A percentile compares a stretch with the other conserved stretches of the same genome.
These are phyloP conservation scores for Apotomis turbidana DNA, from an alignment of 2,888 invertebrate genomes.

Conservation along the genomic window DNA sequence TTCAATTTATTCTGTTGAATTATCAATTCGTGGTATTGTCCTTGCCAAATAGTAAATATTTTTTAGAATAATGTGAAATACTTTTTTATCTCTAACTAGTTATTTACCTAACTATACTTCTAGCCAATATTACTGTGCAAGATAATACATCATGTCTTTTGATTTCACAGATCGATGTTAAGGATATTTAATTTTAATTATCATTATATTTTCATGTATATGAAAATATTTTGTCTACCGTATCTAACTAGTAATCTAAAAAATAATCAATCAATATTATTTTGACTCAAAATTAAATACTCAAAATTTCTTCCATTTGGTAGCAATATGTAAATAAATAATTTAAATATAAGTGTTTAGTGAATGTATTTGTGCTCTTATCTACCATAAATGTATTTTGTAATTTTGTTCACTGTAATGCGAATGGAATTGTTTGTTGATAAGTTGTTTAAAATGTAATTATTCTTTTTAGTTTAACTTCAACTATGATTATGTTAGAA, in stretches of 20 bases:
- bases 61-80: slow-evolving; percentile 15
- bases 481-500: background rate
- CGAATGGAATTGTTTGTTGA: slow-evolving; percentile 47
- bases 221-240: no score
- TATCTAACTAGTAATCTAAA: no score
- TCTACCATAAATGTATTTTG: slow-evolving; percentile 35
- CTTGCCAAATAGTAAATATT: slow-evolving; percentile 22
- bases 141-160: background rate
- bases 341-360: slow-evolving; percentile 26
- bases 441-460: slow-evolving; percentile 36
- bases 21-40: slow-evolving; percentile 7
- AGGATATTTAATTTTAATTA: no score
- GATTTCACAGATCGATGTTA: background rate
- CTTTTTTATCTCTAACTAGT: background rate
- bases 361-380: slow-evolving; percentile 35
- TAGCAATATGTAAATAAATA: slow-evolving; percentile 33
- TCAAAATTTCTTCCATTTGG: slow-evolving; percentile 19
- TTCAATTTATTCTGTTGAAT: background rate
- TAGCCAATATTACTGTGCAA: background rate
- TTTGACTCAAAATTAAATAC: slow-evolving; percentile 15
- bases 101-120: background rate
- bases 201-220: no score
- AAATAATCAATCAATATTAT: background rate
- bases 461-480: slow-evolving; percentile 22
- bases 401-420: slow-evolving; percentile 42